Conservation (phyloP, 1,140 invertebrate species). For the Philopotamus ludificatus region DNA sequence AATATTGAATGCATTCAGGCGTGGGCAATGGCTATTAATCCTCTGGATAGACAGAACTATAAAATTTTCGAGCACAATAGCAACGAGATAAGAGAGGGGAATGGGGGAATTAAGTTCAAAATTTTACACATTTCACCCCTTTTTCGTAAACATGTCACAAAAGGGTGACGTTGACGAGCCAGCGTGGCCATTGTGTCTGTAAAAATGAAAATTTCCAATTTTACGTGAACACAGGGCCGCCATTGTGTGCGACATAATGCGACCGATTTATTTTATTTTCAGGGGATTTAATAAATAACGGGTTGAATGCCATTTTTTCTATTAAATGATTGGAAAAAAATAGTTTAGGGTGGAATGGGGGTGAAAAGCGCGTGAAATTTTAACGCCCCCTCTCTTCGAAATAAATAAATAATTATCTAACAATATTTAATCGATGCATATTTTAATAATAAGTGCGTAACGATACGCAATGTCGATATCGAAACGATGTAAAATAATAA, state of each 20-base stretch:
- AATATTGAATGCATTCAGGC: too few species aligned
- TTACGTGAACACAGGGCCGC: slow-evolving; percentile 24
- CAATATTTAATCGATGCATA: too few species aligned
- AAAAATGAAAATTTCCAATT: slow-evolving; percentile 37
- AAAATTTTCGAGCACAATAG: slow-evolving; percentile 13
- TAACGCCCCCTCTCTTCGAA: too few species aligned
- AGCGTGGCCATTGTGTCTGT: slow-evolving; percentile 21
- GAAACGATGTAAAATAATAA: slow-evolving; percentile 14
- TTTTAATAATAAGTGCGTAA: too few species aligned
- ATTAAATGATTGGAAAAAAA: too few species aligned
- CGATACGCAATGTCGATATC: neutral
- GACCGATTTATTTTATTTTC: slow-evolving; percentile 5
- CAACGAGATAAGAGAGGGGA: neutral
- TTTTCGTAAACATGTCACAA: slow-evolving; percentile 17
- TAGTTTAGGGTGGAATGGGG: too few species aligned
- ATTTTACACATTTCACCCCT: slow-evolving; percentile 38
- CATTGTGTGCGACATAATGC: slow-evolving; percentile 1
- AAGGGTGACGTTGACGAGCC: slow-evolving; percentile 21
- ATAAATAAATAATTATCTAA: too few species aligned
- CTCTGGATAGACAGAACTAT: too few species aligned
- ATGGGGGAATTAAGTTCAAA: slow-evolving; percentile 14
- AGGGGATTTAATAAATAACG: neutral
- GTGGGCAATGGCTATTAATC: too few species aligned
- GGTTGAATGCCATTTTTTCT: neutral
- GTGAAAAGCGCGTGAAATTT: too few species aligned